These are phyloP conservation scores for Labeo rohita DNA, from an alignment of 2,113 vertebrate genomes.

Conservation along the genomic window DNA sequence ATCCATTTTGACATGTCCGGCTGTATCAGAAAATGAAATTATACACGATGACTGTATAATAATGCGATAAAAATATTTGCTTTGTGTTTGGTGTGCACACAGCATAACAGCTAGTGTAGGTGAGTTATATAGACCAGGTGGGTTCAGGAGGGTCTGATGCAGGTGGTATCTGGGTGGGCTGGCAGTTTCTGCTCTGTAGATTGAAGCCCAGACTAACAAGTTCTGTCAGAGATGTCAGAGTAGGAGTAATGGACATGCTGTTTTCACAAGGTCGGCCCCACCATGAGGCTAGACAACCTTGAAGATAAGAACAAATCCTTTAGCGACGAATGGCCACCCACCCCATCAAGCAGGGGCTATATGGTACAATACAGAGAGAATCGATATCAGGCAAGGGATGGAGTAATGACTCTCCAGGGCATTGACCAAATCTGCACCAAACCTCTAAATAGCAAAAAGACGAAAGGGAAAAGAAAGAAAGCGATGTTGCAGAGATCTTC, in stretches of 20 bases:
- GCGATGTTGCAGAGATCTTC: neutral
- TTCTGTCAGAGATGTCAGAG: conserved; percentile 31
- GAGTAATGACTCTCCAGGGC: conserved; percentile 41
- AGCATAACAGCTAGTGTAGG: neutral
- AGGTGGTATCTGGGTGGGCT: neutral
- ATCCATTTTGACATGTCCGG: too few relatives aligned
- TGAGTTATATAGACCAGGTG: conserved; percentile 7
- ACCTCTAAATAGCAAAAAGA: conserved; percentile 18
- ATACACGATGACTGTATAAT: too few relatives aligned
- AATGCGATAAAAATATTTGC: too few relatives aligned
- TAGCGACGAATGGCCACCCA: conserved; percentile 4
- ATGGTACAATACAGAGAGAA: conserved; percentile 35
- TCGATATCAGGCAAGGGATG: conserved; percentile 24
- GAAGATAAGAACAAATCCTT: conserved; percentile 41
- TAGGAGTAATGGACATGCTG: conserved; percentile 28
- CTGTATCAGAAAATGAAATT: too few relatives aligned
- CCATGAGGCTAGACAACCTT: conserved; percentile 27
- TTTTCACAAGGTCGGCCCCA: conserved; percentile 24
- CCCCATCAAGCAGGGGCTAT: conserved; percentile 12
- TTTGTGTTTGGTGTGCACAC: too few relatives aligned
- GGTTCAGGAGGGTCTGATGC: neutral
- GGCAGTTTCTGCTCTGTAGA: neutral
- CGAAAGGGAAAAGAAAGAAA: neutral
- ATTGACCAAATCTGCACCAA: conserved; percentile 17
- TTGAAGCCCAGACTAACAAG: conserved; percentile 27